These are phyloP conservation scores for Pecten maximus DNA, from an alignment of 2,888 invertebrate genomes.

Conservation along the genomic window DNA sequence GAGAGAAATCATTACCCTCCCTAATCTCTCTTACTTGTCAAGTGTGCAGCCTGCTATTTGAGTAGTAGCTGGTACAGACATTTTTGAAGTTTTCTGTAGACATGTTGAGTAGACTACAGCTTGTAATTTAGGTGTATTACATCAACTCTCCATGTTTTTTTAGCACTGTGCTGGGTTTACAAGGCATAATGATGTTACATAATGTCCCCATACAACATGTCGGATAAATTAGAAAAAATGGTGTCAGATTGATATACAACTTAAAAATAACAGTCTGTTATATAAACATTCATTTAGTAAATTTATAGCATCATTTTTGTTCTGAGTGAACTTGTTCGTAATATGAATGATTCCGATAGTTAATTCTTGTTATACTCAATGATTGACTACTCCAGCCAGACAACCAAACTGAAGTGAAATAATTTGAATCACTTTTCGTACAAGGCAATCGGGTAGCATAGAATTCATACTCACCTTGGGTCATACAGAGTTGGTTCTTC, in stretches of 20 bases:
- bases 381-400: too few relatives aligned
- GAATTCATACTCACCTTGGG: too few relatives aligned
- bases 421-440: too few relatives aligned
- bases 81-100: neutral
- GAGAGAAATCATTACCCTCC: conserved; percentile 7
- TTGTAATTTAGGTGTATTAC: neutral
- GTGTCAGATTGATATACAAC: neutral
- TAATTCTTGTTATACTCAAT: too few relatives aligned
- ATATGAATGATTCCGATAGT: too few relatives aligned
- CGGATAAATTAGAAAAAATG: neutral
- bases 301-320: neutral
- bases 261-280: neutral
- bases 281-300: neutral
- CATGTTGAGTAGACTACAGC: neutral
- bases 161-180: neutral
- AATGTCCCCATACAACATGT: conserved; percentile 2
- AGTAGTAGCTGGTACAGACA: neutral
- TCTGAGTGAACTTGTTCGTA: neutral
- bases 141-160: neutral
- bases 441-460: too few relatives aligned
- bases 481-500: too few relatives aligned
- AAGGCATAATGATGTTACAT: conserved; percentile 10
- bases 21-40: neutral
- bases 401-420: too few relatives aligned
- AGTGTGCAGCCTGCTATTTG: neutral